Evolutionary conservation across 2,888 invertebrate species (phyloP), one percentile per base, ranked within the genome.

Genomic region (Operophtera brumata): DNA sequence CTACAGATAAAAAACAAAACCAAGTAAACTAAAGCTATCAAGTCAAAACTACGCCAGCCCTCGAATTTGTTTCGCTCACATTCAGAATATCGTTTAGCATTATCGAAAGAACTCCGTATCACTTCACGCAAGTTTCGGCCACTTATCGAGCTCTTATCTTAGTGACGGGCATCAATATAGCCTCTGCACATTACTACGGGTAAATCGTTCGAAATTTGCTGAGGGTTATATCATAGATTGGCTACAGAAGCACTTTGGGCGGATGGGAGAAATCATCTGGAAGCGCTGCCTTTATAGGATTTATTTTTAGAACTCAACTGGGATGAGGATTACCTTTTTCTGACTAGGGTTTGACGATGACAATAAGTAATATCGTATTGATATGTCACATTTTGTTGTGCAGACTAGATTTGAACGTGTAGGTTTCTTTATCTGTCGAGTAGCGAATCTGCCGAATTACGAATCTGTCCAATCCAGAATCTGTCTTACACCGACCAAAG

Each of bases 21-120:
- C 34, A 41, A 47, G 46, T 35, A 37, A 59, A 49, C 50, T 48
- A 46, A 57, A 56, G 41, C 41, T 46, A 58, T 56, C 53, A 63
- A 54, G 49, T 43, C 52, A 46, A 59, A 53, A 61, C 40, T 37
- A 39, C 57, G 2, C 20, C 11, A 39, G 42, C 40, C 54, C 59
- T 59, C 54, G 62, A 66, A 64, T 64, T 63, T 62, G 65, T 69
- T 66, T 58, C 65, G 63, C 45, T 57, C 47, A 56, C 20, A 4
- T 20, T 3, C 20, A 20, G 20, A 20, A 49, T 12, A 62, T 46
- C 65, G 61, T 52, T 65, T 39, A 57, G 57, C 59, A 60, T 61
- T 67, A 70, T 68, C 65, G 64, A 73, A 71, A 68, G 58, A 70
- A 69, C 57, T 70, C 47, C 56, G 59, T 65, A 67, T 69, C 67